These are phyloP conservation scores for Drosophila subquinaria DNA, from an alignment of 2,888 invertebrate genomes.

Conservation along the genomic window DNA sequence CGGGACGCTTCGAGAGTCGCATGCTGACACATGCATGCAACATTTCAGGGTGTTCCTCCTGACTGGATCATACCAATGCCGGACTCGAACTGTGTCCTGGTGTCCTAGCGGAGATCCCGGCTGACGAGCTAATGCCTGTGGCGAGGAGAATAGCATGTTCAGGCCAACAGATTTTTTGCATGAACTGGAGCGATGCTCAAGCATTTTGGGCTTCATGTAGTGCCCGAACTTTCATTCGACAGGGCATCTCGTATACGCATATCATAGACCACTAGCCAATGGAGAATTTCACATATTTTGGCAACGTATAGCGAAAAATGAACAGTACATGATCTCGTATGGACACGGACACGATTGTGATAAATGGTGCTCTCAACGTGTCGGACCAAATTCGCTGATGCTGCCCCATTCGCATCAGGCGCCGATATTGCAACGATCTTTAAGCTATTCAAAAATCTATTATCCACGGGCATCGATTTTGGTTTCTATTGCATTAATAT, in stretches of 20 bases:
- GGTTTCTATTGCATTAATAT: conserved; percentile 96
- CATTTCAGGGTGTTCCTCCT: no score
- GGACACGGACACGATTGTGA: conserved; percentile 86
- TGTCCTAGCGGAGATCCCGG: conserved; percentile 87
- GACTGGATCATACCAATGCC: conserved; percentile 94
- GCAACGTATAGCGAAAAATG: conserved; percentile 89
- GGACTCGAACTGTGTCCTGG: conserved; percentile 95
- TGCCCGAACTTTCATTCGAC: conserved; percentile 97
- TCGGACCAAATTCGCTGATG: conserved; percentile 94
- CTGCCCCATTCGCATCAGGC: conserved; percentile 95
- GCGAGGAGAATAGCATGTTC: conserved; percentile 84
- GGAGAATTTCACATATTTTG: conserved; percentile 90
- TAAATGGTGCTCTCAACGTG: conserved; percentile 92
- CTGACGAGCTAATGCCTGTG: conserved; percentile 86
- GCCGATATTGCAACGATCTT: conserved; percentile 94
- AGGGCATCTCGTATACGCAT: conserved; percentile 91
- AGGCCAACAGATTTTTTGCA: conserved; percentile 86
- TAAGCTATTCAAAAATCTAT: conserved; percentile 91
- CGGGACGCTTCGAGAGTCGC: no score
- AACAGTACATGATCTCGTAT: conserved; percentile 87
- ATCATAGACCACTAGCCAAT: conserved; percentile 93
- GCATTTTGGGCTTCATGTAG: conserved; percentile 96
- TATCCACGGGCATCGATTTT: conserved; percentile 94
- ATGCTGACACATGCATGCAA: no score
- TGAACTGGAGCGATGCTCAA: conserved; percentile 95